Conservation (phyloP, 2,113 vertebrate species). For the Strigops habroptila region DNA sequence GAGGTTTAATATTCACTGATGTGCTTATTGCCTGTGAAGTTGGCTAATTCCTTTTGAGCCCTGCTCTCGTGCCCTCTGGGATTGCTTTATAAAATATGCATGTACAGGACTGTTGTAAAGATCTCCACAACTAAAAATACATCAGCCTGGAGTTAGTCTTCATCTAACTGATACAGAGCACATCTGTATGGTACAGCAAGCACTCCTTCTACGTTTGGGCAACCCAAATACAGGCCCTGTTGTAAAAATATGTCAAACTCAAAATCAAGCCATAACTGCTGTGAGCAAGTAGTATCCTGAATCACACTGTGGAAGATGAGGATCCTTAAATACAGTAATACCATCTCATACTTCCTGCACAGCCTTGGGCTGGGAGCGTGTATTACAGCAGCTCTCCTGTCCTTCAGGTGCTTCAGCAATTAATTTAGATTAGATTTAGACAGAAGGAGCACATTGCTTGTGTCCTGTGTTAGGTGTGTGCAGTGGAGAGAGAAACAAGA, state of each 20-base stretch:
- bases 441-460: not conserved
- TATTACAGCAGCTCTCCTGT: not conserved
- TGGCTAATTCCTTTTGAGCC: not conserved
- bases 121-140: not conserved
- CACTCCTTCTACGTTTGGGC: not conserved
- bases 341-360: not conserved
- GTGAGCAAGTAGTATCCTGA: not conserved
- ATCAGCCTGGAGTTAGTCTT: not conserved
- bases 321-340: too few relatives aligned
- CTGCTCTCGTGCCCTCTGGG: not conserved
- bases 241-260: not conserved
- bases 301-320: not conserved
- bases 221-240: not conserved
- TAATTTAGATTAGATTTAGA: not conserved
- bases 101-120: not conserved
- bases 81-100: not conserved
- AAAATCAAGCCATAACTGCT: not conserved
- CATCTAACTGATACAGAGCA: not conserved
- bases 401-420: not conserved
- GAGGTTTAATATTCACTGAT: not conserved
- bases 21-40: not conserved
- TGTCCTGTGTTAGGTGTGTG: not conserved
- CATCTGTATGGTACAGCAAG: not conserved
- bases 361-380: not conserved
- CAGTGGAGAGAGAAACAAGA: not conserved